Base-by-base conservation (phyloP, 2,888 invertebrate species). In the Trimorus sp. region DNA sequence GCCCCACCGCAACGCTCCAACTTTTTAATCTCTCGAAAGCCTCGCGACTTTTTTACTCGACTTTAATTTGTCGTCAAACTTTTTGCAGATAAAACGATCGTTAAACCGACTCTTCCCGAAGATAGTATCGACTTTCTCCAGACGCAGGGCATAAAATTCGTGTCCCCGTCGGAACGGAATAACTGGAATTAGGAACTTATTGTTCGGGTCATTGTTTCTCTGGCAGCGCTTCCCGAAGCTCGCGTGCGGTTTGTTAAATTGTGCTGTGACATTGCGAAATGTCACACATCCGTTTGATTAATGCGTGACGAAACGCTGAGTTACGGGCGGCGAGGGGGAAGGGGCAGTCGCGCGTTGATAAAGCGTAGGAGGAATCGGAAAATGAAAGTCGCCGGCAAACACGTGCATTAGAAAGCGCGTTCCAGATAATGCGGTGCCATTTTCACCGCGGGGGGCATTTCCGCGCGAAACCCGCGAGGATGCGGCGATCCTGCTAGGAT, bases 401-500 rank as follows among this genome's bases (percentile, higher is more conserved):
- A 54, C 53, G 66, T 79, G 73, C 71, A 79, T 80, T 85, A 84
- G 85, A 85, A 85, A 85, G 85, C 83, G 82, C 75, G 77, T 81
- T 83, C 53, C 73, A 79, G 68, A 85, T 84, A 80, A 82, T 40
- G 63, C 58, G 51, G 45, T 76, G 71, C 65, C 69, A 80, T 81
- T 79, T 81, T 81, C 69, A 75, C 79, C 58, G 65, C 76, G 37
- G 68, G 79, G 80, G 80, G 77, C 48, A 68, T 79, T 84, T 83
- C 71, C 70, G 49, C 51, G 76, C 60, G 42, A 80, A 84, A 78
- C 60, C 48, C 58, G 16, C 54, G 75, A 66, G 16, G 66, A 77
- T 59, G 66, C 71, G 76, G 48, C 12, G 48, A 26, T 37, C 63
- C 59, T 65, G 42, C 70, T 8, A 1, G 45, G 48, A 37, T 7